Percentiles rank a stretch among this genome's conserved stretches.
These are phyloP conservation scores for Hybos culiciformis DNA, from an alignment of 2,888 invertebrate species.

Conservation along the genomic window DNA sequence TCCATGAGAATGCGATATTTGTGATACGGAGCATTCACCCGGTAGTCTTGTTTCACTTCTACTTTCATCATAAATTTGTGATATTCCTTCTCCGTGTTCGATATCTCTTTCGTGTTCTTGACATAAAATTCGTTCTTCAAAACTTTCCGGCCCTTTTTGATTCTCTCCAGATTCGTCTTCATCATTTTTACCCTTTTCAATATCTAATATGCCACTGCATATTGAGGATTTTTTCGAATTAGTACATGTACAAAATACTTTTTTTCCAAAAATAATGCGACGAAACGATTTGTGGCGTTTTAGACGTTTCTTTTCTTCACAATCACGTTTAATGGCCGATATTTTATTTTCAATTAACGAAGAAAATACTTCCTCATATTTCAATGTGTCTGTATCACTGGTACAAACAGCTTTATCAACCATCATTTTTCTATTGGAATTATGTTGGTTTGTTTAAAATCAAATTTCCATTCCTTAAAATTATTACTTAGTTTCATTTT, in stretches of 20 bases:
- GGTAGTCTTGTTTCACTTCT: conserved; percentile 10
- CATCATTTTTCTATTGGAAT: conserved; percentile 14
- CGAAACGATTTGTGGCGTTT: conserved; percentile 29
- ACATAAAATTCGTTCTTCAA: conserved; percentile 8
- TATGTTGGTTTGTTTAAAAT: too few relatives aligned
- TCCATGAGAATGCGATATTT: too few relatives aligned
- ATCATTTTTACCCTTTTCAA: conserved; percentile 10
- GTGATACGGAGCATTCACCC: conserved; percentile 9
- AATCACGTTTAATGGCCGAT: conserved; percentile 34
- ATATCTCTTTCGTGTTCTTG: conserved; percentile 12
- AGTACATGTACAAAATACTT: conserved; percentile 20
- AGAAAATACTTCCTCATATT: conserved; percentile 34
- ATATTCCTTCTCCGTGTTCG: conserved; percentile 10
- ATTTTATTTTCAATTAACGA: conserved; percentile 35
- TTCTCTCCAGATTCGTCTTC: conserved; percentile 11
- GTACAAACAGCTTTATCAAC: conserved; percentile 35
- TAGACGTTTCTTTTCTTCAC: conserved; percentile 29
- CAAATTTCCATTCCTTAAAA: too few relatives aligned
- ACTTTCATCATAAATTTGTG: background rate
- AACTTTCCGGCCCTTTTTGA: conserved; percentile 9
- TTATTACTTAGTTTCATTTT: too few relatives aligned
- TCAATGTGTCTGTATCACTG: conserved; percentile 32
- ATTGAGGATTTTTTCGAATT: background rate
- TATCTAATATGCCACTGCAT: conserved; percentile 14
- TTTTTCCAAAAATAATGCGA: conserved; percentile 31